A percentile compares a stretch with the other conserved stretches of the same genome.
These are phyloP conservation scores for Smittia aterrima DNA, from an alignment of 2,888 invertebrate species.

Conservation along the genomic window DNA sequence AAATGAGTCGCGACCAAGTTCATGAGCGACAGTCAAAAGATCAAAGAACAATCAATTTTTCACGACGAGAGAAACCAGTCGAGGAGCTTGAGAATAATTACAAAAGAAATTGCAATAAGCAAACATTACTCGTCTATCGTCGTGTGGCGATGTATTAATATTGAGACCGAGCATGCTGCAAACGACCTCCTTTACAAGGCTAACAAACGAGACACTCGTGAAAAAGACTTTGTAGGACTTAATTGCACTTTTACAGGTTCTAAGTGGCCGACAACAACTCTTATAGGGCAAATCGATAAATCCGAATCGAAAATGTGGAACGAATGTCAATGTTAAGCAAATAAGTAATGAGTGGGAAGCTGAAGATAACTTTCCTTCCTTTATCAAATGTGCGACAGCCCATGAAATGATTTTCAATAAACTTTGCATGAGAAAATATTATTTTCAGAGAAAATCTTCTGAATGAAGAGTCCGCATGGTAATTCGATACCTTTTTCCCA, in stretches of 20 bases:
- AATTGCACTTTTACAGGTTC: background rate
- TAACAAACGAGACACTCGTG: background rate
- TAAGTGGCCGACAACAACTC: background rate
- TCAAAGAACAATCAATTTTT: background rate
- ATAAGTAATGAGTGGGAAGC: too few species aligned
- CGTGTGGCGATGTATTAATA: background rate
- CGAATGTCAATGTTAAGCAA: too few species aligned
- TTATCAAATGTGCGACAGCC: too few species aligned
- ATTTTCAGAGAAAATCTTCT: too few species aligned
- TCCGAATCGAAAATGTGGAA: too few species aligned
- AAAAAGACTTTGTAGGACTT: background rate
- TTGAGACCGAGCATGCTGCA: slow-evolving; percentile 4
- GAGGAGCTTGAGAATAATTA: background rate
- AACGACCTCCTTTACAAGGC: background rate
- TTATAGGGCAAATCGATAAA: too few species aligned
- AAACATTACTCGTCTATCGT: background rate
- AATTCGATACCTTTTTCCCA: too few species aligned
- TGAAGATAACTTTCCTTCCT: too few species aligned
- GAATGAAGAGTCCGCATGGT: too few species aligned
- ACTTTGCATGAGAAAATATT: too few species aligned
- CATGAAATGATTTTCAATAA: too few species aligned
- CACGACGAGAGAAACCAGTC: slow-evolving; percentile 17
- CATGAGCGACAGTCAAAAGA: slow-evolving; percentile 5
- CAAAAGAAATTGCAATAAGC: background rate
- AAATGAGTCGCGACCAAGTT: slow-evolving; percentile 29